phyloP scores from a whole-genome alignment of 2,113 vertebrate species.

The Ailuropoda melanoleuca region DNA sequence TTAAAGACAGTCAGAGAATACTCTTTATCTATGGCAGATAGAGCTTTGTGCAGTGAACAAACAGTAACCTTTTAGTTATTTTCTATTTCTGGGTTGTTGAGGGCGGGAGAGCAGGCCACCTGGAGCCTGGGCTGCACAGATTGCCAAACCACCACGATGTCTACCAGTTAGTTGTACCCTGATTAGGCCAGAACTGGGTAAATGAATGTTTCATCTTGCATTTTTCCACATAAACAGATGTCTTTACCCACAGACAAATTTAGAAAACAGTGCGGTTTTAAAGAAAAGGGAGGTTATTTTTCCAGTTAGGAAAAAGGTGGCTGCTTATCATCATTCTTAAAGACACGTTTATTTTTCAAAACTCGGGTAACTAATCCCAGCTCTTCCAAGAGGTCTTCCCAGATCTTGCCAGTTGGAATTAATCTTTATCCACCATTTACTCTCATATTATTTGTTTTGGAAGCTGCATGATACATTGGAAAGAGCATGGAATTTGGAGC shows the following conservation, averaged over 20 bases:
- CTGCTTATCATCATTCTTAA: slow-evolving; percentile 41
- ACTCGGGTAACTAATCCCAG: slow-evolving; percentile 35
- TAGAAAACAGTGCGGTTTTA: slow-evolving; percentile 68
- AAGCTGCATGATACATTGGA: not conserved
- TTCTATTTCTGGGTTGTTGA: not conserved
- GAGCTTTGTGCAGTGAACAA: not conserved
- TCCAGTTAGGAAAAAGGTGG: slow-evolving; percentile 32
- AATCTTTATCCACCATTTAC: not conserved
- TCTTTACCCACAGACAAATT: slow-evolving; percentile 53
- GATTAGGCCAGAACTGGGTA: slow-evolving; percentile 8
- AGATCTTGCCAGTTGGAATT: slow-evolving; percentile 1
- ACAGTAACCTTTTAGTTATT: not conserved
- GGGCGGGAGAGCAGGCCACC: slow-evolving; percentile 26
- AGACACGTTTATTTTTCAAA: slow-evolving; percentile 47
- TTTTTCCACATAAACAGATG: slow-evolving; percentile 55
- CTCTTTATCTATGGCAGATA: not conserved
- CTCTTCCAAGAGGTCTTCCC: slow-evolving; percentile 32
- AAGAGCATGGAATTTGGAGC: not conserved
- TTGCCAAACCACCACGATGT: slow-evolving; percentile 14
- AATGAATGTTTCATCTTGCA: slow-evolving; percentile 44
- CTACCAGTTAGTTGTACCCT: not conserved
- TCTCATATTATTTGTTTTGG: not conserved
- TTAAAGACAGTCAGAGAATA: not conserved
- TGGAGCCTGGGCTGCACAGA: not conserved
- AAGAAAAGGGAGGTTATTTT: slow-evolving; percentile 46